These are phyloP conservation scores for Acrobasis repandana DNA, from an alignment of 2,888 invertebrate genomes.

Conservation along the genomic window DNA sequence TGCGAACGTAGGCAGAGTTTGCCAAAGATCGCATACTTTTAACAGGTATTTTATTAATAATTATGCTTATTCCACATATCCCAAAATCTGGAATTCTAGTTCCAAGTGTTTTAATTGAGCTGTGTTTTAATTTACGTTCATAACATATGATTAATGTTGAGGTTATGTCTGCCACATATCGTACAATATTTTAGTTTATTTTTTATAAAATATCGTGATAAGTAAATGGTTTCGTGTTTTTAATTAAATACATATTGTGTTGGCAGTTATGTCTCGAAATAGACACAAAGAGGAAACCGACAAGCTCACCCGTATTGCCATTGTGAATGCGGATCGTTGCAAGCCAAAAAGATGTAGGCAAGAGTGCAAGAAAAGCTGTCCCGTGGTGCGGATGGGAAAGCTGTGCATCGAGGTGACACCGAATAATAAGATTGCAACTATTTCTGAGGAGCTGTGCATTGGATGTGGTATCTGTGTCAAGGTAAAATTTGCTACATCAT, in stretches of 20 bases:
- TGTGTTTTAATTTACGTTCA: constrained; percentile 31
- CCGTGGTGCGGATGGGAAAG: constrained; percentile 99
- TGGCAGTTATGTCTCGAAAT: constrained; percentile 80
- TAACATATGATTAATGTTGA: constrained; percentile 53
- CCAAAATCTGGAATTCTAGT: constrained; percentile 24
- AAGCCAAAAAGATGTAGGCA: constrained; percentile 99
- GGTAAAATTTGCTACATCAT: constrained; percentile 75
- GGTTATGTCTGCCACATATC: constrained; percentile 76
- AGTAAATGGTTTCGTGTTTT: constrained; percentile 20
- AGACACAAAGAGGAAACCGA: constrained; percentile 92
- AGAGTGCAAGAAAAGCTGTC: constrained; percentile 99
- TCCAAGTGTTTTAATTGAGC: constrained; percentile 26
- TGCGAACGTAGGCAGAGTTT: constrained; percentile 76
- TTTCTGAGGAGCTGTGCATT: constrained; percentile 99
- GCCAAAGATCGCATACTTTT: constrained; percentile 72
- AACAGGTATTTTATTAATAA: constrained; percentile 59
- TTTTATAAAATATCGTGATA: constrained; percentile 28
- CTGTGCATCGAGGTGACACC: constrained; percentile 98
- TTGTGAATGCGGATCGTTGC: constrained; percentile 98
- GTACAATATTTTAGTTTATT: constrained; percentile 42
- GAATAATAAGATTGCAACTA: constrained; percentile 97
- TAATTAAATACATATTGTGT: constrained; percentile 37
- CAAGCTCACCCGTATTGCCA: constrained; percentile 98
- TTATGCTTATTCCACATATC: constrained; percentile 25
- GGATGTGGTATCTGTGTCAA: constrained; percentile 99